Base-by-base conservation (phyloP, 1,140 invertebrate species). In the Pseudoatta argentina region DNA sequence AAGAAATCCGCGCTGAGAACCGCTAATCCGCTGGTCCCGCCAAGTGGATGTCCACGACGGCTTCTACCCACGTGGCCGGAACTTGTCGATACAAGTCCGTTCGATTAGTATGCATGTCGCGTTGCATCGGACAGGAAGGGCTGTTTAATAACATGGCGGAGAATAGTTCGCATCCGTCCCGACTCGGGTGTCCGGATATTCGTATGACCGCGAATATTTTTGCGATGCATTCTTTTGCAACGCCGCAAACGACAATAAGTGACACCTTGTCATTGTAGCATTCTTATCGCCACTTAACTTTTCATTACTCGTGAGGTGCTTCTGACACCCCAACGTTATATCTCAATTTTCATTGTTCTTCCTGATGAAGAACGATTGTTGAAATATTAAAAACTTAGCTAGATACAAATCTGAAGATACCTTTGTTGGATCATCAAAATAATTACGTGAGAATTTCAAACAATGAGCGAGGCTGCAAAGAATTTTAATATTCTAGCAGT, bases 41-140 rank as follows among this genome's bases (percentile, higher is more conserved):
- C 3, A 5, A 44, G 39, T 44, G 39, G 55, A 39, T 5, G 27
- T 7, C 27, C 39, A 64, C 73, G 16, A 72, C 44, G 59, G 55
- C 39, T 71, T 85, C 81, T 24, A 89, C 87, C 87, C 69, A 88
- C 88, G 82, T 63, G 82, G 48, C 21, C n/a, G 27, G 73, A 53
- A 59, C 77, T 69, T 63, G 34, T 75, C 82, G 75, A 86, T 86
- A n/a, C 72, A 55, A 69, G 71, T 51, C n/a, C 30, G 55, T 86
- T 88, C 27, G 82, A 89, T 89, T 88, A 79, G 57, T 73, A 89
- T 89, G 87, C 69, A 75, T 24, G 87, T 88, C 59, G 48, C 87
- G 73, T 79, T 67, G 69, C 81, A 27, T 72, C 57, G n/a, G 61
- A 61, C 87, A 88, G 88, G 75, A 89, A 88, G 87, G 81, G 44